These are phyloP conservation scores for Lathronympha strigana DNA, from an alignment of 2,888 invertebrate species.

Conservation along the genomic window DNA sequence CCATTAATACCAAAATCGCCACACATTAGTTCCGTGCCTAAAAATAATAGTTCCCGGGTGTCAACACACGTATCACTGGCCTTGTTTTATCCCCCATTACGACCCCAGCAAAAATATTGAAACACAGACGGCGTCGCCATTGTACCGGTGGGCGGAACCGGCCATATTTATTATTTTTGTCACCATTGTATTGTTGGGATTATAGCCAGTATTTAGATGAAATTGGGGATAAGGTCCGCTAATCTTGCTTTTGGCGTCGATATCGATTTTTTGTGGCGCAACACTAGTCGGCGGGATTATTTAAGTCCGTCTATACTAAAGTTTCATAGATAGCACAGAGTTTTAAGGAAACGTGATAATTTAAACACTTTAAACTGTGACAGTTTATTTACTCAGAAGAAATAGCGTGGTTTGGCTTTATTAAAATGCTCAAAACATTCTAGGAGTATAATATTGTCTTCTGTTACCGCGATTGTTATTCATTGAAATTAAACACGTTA, in stretches of 20 bases:
- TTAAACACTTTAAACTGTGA: too few relatives aligned
- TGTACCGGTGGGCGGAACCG: conserved; percentile 63
- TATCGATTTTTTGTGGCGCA: conserved; percentile 66
- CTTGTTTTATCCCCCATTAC: conserved; percentile 73
- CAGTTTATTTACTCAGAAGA: too few relatives aligned
- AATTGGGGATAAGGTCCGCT: conserved; percentile 81
- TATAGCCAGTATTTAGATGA: conserved; percentile 82
- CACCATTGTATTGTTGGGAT: conserved; percentile 76
- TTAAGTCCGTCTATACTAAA: neutral
- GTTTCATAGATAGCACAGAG: too few relatives aligned
- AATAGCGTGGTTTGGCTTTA: too few relatives aligned
- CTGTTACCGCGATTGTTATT: too few relatives aligned
- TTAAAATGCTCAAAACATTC: too few relatives aligned
- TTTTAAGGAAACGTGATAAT: too few relatives aligned
- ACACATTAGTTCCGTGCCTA: conserved; percentile 31
- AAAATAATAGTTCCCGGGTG: conserved; percentile 42
- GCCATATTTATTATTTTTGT: conserved; percentile 83
- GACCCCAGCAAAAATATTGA: conserved; percentile 76
- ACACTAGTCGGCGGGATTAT: conserved; percentile 21
- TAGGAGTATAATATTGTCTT: too few relatives aligned
- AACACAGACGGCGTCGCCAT: conserved; percentile 61
- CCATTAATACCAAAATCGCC: conserved; percentile 23
- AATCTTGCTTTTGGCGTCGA: conserved; percentile 70
- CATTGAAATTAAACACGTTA: too few relatives aligned
- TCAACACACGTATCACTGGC: conserved; percentile 64